Conservation (phyloP, 2,113 vertebrate genomes). For the Sardina pilchardus region DNA sequence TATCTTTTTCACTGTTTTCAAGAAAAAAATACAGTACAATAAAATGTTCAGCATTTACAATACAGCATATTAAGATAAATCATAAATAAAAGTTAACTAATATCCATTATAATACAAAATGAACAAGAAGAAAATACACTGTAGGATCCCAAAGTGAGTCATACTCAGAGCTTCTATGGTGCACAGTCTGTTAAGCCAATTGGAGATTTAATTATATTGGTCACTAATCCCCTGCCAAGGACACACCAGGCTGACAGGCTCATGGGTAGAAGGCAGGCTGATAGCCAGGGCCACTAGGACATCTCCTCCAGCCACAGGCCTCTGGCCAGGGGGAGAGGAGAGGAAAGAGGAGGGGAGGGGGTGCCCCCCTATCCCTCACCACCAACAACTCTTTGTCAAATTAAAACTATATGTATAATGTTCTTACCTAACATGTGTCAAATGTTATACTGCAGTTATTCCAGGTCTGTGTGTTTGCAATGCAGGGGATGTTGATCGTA, state of each 20-base stretch:
- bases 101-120: constrained; percentile 44
- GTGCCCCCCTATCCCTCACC: no score
- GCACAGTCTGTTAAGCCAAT: constrained; percentile 53
- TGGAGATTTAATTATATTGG: constrained; percentile 42
- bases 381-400: no score
- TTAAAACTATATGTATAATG: no score
- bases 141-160: background rate
- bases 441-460: background rate
- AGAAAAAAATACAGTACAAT: constrained; percentile 59
- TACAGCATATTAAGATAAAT: constrained; percentile 61
- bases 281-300: background rate
- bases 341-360: no score
- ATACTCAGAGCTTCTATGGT: background rate
- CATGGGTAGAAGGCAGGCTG: background rate
- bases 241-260: background rate
- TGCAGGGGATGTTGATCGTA: no score
- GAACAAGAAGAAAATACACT: constrained; percentile 45
- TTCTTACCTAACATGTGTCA: background rate
- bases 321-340: no score
- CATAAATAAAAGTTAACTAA: constrained; percentile 48
- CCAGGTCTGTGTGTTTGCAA: background rate
- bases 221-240: constrained; percentile 45
- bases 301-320: background rate
- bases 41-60: constrained; percentile 58
- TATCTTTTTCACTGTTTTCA: constrained; percentile 39